phyloP scores from a whole-genome alignment of 2,888 invertebrate species.

The Sinohyriopsis cumingii region DNA sequence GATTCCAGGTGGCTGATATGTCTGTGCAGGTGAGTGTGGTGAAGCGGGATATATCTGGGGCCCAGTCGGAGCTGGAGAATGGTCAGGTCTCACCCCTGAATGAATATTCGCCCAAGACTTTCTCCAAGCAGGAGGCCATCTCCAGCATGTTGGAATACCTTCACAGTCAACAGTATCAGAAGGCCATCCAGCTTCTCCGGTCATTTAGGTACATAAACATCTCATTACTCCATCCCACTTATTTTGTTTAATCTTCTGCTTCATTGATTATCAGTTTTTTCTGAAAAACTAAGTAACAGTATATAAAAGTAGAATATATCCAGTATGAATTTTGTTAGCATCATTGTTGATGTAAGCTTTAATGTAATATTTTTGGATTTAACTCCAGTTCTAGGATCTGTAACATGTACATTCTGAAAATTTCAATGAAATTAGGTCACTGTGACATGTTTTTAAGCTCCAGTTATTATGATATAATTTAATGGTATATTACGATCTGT shows the following conservation, averaged over 20 bases:
- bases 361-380: too few relatives aligned
- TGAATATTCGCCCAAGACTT: conserved; percentile 60
- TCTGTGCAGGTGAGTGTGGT: conserved; percentile 68
- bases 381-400: too few relatives aligned
- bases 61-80: conserved; percentile 67
- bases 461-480: too few relatives aligned
- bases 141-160: conserved; percentile 75
- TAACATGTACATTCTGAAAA: not conserved
- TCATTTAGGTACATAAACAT: conserved; percentile 56
- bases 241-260: not conserved
- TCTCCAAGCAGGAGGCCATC: conserved; percentile 68
- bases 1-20: conserved; percentile 65
- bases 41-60: conserved; percentile 65
- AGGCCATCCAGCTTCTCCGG: conserved; percentile 78
- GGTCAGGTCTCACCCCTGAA: conserved; percentile 64
- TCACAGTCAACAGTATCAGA: conserved; percentile 80
- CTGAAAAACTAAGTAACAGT: too few relatives aligned
- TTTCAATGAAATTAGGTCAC: not conserved
- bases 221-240: not conserved
- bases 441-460: not conserved
- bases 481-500: too few relatives aligned
- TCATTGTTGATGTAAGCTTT: too few relatives aligned
- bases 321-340: too few relatives aligned
- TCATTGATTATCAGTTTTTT: too few relatives aligned
- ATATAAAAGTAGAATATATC: too few relatives aligned